A percentile compares a stretch with the other conserved stretches of the same genome.
phyloP scores from a whole-genome alignment of 1,140 invertebrate species.

The Atopsyche davidsoni region DNA sequence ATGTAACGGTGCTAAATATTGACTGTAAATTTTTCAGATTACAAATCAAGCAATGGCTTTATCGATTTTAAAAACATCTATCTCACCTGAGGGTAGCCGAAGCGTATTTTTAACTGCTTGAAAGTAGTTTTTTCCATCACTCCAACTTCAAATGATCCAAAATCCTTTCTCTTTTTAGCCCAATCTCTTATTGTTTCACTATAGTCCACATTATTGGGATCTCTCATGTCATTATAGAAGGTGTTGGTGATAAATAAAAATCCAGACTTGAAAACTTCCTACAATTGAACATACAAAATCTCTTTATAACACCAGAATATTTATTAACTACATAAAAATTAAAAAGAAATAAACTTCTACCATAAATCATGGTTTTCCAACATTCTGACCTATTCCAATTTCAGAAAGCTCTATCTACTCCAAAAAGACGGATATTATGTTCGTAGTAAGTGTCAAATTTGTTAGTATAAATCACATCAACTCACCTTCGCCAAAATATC shows the following conservation, averaged over 20 bases:
- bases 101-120: slow-evolving; percentile 55
- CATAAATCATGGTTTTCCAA: neutral
- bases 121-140: slow-evolving; percentile 59
- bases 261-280: slow-evolving; percentile 64
- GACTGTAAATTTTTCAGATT: too few relatives aligned
- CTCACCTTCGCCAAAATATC: slow-evolving; percentile 47
- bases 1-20: too few relatives aligned
- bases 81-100: slow-evolving; percentile 61
- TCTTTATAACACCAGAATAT: slow-evolving; percentile 1
- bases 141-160: slow-evolving; percentile 51
- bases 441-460: too few relatives aligned
- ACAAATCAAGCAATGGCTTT: too few relatives aligned
- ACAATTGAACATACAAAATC: slow-evolving; percentile 23
- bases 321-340: slow-evolving; percentile 7
- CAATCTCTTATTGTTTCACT: slow-evolving; percentile 60
- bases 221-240: slow-evolving; percentile 71
- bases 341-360: neutral
- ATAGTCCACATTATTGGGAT: slow-evolving; percentile 55
- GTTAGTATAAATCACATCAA: neutral
- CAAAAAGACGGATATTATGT: neutral
- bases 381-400: neutral
- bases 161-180: slow-evolving; percentile 45
- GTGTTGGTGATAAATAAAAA: slow-evolving; percentile 74
- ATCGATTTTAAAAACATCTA: too few relatives aligned
- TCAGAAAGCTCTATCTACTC: slow-evolving; percentile 6